Evolutionary conservation across 2,797 vertebrate species (phyloP).

Genomic region (Pelodytes ibericus): DNA sequence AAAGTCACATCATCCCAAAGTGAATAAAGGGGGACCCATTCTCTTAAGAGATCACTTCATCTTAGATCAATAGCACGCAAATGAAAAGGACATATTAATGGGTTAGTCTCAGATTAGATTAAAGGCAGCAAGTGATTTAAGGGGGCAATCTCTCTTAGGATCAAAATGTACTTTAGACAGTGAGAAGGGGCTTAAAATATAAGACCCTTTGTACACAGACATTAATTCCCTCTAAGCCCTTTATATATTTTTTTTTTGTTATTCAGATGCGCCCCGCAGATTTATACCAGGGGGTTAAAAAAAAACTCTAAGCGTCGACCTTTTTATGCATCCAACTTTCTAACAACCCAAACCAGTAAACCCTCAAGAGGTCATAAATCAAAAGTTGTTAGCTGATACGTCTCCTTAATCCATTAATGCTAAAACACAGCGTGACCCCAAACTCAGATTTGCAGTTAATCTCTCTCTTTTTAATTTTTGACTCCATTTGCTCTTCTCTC

Average conservation of each 20-base stretch:
- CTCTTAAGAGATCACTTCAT: not conserved
- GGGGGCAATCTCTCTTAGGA: not conserved
- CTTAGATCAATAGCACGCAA: not conserved
- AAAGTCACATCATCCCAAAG: not conserved
- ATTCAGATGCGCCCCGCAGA: not conserved
- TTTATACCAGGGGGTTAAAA: not conserved
- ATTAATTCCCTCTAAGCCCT: not conserved
- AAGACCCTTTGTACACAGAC: not conserved
- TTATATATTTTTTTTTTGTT: not conserved
- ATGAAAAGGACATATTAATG: not conserved
- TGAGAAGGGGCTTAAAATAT: not conserved
- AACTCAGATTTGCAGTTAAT: slow-evolving; percentile 46
- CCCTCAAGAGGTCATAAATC: slow-evolving; percentile 39
- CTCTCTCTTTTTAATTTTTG: slow-evolving; percentile 38
- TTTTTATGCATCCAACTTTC: slow-evolving; percentile 33
- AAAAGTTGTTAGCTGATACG: slow-evolving; percentile 55
- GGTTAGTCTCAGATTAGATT: not conserved
- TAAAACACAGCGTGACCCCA: slow-evolving; percentile 38
- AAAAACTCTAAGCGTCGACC: slow-evolving; percentile 13
- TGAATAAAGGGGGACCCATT: not conserved
- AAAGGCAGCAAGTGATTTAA: not conserved
- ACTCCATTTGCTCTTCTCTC: slow-evolving; percentile 3
- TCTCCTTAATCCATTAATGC: slow-evolving; percentile 51
- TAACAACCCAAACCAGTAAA: slow-evolving; percentile 29
- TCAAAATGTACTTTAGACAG: not conserved